Evolutionary conservation across 2,113 vertebrate genomes (phyloP), one percentile per base, ranked within the genome.

Genomic region (Labrus mixtus): DNA sequence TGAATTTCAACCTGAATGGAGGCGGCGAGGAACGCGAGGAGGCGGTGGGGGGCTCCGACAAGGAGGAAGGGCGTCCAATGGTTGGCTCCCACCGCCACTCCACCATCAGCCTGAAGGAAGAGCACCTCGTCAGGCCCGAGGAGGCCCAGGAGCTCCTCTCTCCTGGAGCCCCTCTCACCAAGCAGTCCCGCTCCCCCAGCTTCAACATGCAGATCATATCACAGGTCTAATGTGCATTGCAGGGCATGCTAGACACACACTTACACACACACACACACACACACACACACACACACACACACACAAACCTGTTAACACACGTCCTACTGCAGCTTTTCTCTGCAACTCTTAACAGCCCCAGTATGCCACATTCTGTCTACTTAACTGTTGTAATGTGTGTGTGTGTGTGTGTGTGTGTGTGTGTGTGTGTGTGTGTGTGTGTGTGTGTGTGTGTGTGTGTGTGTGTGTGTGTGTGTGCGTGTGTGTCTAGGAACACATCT

Each of bases 131-230:
- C 87, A 94, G 96, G 89, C 93, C 93, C 0, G 91, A 95, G 89
- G 91, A 97, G 91, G 87, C 90, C 89, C 92, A 96, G 94, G 95
- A 97, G 92, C 90, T 96, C 93, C 87, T 96, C 93, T 88, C 94
- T 86, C 91, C 97, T 22, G 97, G 96, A 89, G 90, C 95, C 51
- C 97, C 97, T 58, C 95, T 99, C 73, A 97, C 95, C 87, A 97
- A 96, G 93, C 96, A 98, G 95, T 98, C 97, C 76, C 96, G 97
- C 90, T 99, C 98, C 76, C 98, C 97, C 84, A 99, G 98, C 93
- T 99, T 99, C 94, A 99, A 98, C 96, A 98, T 99, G 97, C 98
- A 99, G 95, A 95, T 99, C 90, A 97, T 99, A 95, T 99, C 98
- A 87, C 98, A 99, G 94, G 97, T 99, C 91, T 99, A 97, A 88